Conservation (phyloP, 2,797 vertebrate genomes). For the Gambelia wislizenii region DNA sequence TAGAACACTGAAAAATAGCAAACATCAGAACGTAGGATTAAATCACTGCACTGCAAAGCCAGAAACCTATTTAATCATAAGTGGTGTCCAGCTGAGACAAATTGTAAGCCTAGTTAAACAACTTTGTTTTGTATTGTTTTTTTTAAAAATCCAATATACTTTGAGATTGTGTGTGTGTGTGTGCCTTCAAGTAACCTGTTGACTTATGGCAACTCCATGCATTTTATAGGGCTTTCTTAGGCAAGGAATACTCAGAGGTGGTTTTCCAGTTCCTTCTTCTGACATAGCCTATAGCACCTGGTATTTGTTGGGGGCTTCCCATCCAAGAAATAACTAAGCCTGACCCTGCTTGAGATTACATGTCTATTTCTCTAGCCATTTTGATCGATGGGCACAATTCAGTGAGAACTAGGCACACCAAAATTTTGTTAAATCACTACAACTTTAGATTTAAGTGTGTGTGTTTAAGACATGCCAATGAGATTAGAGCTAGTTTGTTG, state of each 20-base stretch:
- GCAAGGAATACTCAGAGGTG: too few species aligned
- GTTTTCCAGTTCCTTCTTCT: too few species aligned
- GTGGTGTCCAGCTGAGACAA: neutral
- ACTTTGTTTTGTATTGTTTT: neutral
- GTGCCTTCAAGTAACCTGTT: too few species aligned
- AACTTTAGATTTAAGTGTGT: neutral
- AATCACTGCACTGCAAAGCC: constrained; percentile 11
- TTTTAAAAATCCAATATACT: neutral
- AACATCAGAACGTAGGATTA: constrained; percentile 32
- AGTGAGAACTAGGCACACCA: neutral
- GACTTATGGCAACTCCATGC: too few species aligned
- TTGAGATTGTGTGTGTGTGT: too few species aligned
- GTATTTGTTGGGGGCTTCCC: too few species aligned
- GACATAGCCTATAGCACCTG: too few species aligned
- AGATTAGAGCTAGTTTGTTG: neutral
- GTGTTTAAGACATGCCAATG: neutral
- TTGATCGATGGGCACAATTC: too few species aligned
- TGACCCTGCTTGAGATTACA: too few species aligned
- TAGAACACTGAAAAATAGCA: neutral
- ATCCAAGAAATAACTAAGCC: too few species aligned
- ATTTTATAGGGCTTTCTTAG: too few species aligned
- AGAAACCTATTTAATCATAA: neutral
- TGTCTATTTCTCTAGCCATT: too few species aligned
- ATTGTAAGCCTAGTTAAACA: constrained; percentile 2
- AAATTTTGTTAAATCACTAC: neutral